Percentiles rank a stretch among this genome's conserved stretches.
Conservation (phyloP, 2,797 vertebrate species). For the Synaphobranchus kaupii region DNA sequence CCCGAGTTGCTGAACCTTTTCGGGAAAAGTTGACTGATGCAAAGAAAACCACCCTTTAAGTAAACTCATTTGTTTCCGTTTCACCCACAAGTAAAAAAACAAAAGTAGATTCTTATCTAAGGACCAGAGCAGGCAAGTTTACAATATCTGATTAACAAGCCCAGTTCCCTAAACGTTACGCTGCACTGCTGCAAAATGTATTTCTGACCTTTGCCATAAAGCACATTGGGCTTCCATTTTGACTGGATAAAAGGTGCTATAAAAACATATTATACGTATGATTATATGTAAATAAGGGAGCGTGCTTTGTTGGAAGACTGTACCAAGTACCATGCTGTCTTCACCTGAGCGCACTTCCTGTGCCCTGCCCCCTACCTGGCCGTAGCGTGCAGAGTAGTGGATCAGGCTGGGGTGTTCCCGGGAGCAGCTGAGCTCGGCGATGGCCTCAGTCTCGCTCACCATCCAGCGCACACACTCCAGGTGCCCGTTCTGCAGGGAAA, state of each 20-base stretch:
- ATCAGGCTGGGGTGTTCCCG: constrained; percentile 95
- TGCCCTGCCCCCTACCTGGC: constrained; percentile 79
- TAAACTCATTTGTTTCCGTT: background rate
- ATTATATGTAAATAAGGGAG: too few species aligned
- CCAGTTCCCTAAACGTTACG: background rate
- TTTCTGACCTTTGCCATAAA: background rate
- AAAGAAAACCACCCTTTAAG: background rate
- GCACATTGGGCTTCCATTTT: background rate
- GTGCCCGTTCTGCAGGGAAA: constrained; percentile 81
- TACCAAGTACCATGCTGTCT: too few species aligned
- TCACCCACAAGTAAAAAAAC: background rate
- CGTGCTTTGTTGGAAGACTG: too few species aligned
- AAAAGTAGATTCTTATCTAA: background rate
- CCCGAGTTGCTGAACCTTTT: background rate
- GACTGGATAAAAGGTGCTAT: background rate
- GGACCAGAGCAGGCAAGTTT: background rate
- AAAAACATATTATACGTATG: background rate
- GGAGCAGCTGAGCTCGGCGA: constrained; percentile 93
- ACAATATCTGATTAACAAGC: background rate
- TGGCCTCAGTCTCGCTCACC: constrained; percentile 97
- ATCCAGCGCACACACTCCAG: constrained; percentile 97
- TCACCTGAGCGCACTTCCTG: background rate
- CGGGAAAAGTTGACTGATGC: background rate
- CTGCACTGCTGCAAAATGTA: background rate
- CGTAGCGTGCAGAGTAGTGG: constrained; percentile 91